Conservation (phyloP, 1,140 invertebrate genomes). For the Odontomachus brunneus region DNA sequence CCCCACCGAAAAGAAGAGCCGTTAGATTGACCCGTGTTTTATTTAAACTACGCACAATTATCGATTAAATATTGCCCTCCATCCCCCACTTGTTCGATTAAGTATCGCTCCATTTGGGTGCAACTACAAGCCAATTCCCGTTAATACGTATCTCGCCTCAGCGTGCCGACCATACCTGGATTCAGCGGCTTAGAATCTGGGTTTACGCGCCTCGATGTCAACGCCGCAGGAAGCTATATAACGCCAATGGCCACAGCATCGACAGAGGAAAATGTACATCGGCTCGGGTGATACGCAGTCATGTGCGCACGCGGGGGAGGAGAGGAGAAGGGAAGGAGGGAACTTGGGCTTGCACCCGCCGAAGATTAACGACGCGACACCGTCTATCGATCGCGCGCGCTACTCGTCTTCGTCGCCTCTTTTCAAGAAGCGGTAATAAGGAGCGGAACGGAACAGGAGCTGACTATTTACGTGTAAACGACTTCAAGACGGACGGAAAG, state of each 20-base stretch:
- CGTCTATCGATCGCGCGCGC: slow-evolving; percentile 50
- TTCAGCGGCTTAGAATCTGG: not conserved
- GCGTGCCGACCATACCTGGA: not conserved
- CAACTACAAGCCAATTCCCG: no score
- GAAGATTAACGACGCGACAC: slow-evolving; percentile 62
- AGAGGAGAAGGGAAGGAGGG: no score
- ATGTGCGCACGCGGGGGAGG: not conserved
- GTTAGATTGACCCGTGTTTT: no score
- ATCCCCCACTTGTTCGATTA: no score
- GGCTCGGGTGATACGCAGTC: slow-evolving; percentile 33
- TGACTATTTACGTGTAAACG: slow-evolving; percentile 57
- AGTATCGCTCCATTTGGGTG: no score
- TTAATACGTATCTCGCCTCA: not conserved
- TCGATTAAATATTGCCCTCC: no score
- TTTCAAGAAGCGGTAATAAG: slow-evolving; percentile 60
- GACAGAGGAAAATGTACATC: not conserved
- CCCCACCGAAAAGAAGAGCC: no score
- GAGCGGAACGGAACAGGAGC: slow-evolving; percentile 37
- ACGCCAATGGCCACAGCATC: not conserved
- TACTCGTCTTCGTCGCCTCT: slow-evolving; percentile 37
- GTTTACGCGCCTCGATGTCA: slow-evolving; percentile 59
- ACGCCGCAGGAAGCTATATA: slow-evolving; percentile 42
- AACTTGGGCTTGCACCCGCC: slow-evolving; percentile 2
- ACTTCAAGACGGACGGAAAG: not conserved
- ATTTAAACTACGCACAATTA: no score